phyloP scores from a whole-genome alignment of 1,140 invertebrate genomes.

The Zaprionus tsacasi region DNA sequence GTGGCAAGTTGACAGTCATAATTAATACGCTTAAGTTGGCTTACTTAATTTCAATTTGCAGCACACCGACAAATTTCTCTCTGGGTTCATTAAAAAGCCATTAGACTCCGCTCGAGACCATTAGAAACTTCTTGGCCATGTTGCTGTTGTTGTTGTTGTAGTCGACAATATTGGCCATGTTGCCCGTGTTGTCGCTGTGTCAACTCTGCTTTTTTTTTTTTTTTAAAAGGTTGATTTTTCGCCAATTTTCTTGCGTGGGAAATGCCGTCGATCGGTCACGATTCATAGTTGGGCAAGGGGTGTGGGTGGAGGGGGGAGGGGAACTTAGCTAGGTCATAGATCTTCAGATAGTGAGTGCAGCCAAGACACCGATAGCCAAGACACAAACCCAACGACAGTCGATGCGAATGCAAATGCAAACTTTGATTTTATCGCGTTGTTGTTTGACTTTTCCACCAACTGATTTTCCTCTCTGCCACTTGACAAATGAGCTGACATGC shows the following conservation, averaged over 20 bases:
- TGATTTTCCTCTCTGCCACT: conserved; percentile 56
- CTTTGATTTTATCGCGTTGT: conserved; percentile 62
- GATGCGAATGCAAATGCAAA: conserved; percentile 71
- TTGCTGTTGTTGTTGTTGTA: background rate
- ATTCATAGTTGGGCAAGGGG: conserved; percentile 22
- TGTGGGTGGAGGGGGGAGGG: too few species aligned
- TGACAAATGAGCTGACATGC: conserved; percentile 78
- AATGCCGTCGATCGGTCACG: conserved; percentile 75
- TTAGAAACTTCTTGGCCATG: conserved; percentile 5
- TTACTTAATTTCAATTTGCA: conserved; percentile 70
- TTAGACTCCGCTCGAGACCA: conserved; percentile 44
- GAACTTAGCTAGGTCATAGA: background rate
- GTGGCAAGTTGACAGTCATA: conserved; percentile 62
- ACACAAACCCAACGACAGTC: conserved; percentile 28
- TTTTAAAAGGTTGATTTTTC: conserved; percentile 18
- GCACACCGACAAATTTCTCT: conserved; percentile 59
- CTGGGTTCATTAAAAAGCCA: conserved; percentile 74
- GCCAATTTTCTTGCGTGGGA: conserved; percentile 67
- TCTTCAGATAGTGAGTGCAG: conserved; percentile 10
- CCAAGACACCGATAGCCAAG: conserved; percentile 1
- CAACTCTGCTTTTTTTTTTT: background rate
- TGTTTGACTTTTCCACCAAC: conserved; percentile 25
- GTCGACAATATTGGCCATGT: too few species aligned
- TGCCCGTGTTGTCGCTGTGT: conserved; percentile 2
- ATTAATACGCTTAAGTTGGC: conserved; percentile 77